phyloP scores from a whole-genome alignment of 1,140 invertebrate species.

The Habropoda laboriosa region DNA sequence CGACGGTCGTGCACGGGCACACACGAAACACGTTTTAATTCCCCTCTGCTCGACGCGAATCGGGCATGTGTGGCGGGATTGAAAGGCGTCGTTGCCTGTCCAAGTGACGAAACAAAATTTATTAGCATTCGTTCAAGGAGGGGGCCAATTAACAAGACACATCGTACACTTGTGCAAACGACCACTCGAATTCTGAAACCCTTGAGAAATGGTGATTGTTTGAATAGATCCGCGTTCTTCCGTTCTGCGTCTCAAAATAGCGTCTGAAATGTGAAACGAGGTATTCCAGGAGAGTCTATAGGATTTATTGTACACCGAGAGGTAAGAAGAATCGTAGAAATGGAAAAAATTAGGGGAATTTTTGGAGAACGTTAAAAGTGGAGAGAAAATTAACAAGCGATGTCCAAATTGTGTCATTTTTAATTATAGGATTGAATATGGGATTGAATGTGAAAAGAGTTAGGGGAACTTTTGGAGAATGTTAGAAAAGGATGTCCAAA shows the following conservation, averaged over 20 bases:
- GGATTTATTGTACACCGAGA: too few relatives aligned
- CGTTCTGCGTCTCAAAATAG: constrained; percentile 3
- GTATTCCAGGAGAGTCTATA: too few relatives aligned
- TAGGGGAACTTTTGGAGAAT: too few relatives aligned
- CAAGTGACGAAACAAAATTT: constrained; percentile 61
- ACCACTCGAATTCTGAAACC: constrained; percentile 31
- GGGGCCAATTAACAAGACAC: constrained; percentile 65
- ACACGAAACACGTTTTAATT: not conserved
- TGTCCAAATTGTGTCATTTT: too few relatives aligned
- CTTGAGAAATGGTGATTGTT: constrained; percentile 17
- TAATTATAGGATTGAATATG: too few relatives aligned
- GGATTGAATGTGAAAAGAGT: too few relatives aligned
- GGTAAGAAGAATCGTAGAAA: not conserved
- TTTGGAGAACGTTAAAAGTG: too few relatives aligned
- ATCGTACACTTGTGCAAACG: constrained; percentile 72
- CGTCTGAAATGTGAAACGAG: too few relatives aligned
- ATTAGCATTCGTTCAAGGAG: constrained; percentile 55
- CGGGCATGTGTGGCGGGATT: not conserved
- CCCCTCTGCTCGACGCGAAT: not conserved
- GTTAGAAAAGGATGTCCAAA: too few relatives aligned
- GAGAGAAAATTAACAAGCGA: too few relatives aligned
- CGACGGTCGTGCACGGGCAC: not conserved
- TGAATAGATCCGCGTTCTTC: constrained; percentile 30
- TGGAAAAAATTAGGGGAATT: not conserved
- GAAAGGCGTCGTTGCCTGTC: not conserved